phyloP scores from a whole-genome alignment of 1,140 invertebrate genomes.

The Drosophila kikkawai region DNA sequence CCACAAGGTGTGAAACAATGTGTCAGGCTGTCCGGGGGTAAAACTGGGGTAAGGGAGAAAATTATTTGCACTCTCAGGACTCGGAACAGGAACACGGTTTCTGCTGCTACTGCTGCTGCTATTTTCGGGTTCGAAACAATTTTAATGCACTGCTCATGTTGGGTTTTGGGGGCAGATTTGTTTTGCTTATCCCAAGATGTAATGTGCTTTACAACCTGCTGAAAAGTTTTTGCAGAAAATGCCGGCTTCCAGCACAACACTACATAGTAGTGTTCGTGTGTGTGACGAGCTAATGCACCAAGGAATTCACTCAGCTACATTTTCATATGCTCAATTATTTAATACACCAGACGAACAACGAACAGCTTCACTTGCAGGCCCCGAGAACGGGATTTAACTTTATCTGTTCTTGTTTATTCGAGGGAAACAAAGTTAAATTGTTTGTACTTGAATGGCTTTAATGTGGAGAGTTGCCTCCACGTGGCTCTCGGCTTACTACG shows the following conservation, averaged over 20 bases:
- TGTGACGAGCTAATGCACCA: slow-evolving; percentile 51
- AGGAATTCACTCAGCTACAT: slow-evolving; percentile 71
- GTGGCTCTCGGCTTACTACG: background rate
- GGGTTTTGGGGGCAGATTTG: slow-evolving; percentile 62
- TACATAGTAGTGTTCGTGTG: slow-evolving; percentile 9
- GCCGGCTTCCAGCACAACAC: slow-evolving; percentile 35
- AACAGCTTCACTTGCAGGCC: slow-evolving; percentile 41
- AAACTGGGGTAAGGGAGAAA: slow-evolving; percentile 31
- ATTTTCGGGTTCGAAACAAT: slow-evolving; percentile 23
- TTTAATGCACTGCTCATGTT: slow-evolving; percentile 61
- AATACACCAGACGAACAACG: slow-evolving; percentile 51
- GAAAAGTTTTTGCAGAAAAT: slow-evolving; percentile 68
- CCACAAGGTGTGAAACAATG: slow-evolving; percentile 74
- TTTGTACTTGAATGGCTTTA: slow-evolving; percentile 59
- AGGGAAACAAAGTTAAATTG: slow-evolving; percentile 24
- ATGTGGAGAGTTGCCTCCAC: slow-evolving; percentile 15
- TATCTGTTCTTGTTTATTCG: slow-evolving; percentile 26
- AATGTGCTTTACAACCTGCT: slow-evolving; percentile 74
- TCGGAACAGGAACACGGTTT: slow-evolving; percentile 18
- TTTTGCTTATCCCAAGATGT: slow-evolving; percentile 75
- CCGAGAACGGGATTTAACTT: slow-evolving; percentile 7
- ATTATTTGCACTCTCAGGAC: slow-evolving; percentile 57
- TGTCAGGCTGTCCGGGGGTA: slow-evolving; percentile 13
- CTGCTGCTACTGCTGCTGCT: slow-evolving; percentile 22
- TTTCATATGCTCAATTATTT: slow-evolving; percentile 79